Evolutionary conservation across 2,888 invertebrate species (phyloP), one percentile per base, ranked within the genome.

Genomic region (Cataglyphis rosenhaueri): DNA sequence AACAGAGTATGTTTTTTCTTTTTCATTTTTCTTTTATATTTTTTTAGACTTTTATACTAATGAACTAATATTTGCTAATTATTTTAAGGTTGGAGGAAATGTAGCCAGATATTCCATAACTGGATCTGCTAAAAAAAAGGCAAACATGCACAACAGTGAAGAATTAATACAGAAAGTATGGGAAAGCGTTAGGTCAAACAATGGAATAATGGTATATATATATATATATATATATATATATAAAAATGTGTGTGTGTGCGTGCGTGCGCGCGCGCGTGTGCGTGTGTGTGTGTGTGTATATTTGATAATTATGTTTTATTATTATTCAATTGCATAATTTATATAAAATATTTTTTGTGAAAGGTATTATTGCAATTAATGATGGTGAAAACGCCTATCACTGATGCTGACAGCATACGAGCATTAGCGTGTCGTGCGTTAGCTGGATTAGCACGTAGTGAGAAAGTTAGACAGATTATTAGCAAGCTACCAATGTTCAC

Each of bases 401-500:
- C 99, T 1, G 99, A 99, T 95, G 99, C 99, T 21, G 99, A 99
- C 95, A 97, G 97, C 57, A 97, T 99, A 90, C 96, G 99, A 71
- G 98, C 98, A 4, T 95, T 99, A 91, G 99, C 99, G 0, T 99
- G 99, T 93, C 96, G 97, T 89, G 99, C 99, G 5, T 95, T 99
- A 65, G 98, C 98, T 44, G 99, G 99, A 0, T 95, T 99, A 48
- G 98, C 99, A 0, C 96, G 99, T n/a, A 98, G 98, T 79, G 98
- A 98, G 93, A 98, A 98, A 71, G 98, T 99, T 2, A 95, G 98
- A 6, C 99, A 99, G 95, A 99, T 99, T 91, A 97, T 99, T 84
- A 97, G 98, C 90, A 99, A 99, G 95, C 95, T 99, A 86, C 99
- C 99, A 0, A 96, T 99, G 84, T 98, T 99, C 94, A 98, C 98